Base-by-base conservation (phyloP, 2,797 vertebrate species). In the Chrosomus eos region DNA sequence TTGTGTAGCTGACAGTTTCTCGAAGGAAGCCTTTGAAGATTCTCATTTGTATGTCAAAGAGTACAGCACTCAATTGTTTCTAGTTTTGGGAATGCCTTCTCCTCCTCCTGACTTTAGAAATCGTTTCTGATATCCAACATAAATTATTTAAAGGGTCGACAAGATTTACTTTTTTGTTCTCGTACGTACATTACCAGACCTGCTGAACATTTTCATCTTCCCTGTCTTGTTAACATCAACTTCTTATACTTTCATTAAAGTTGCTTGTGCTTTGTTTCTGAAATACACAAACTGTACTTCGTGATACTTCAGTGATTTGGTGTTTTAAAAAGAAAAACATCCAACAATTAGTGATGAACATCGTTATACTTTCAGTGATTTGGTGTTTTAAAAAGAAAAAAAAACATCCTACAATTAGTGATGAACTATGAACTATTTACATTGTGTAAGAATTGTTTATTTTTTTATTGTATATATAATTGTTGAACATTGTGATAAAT, bases 31-130 rank as follows among this genome's bases (percentile, higher is more conserved):
- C 81, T 89, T 88, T 89, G 87, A 87, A 83, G 83, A 55, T 45
- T 31, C 85, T 87, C 77, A 85, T 88, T 86, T 89, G 80, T 85
- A 87, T 81, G 87, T 83, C 77, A 84, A 77, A 85, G 80, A 73
- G 76, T 60, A 58, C 80, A 48, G 76, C 45, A 43, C 64, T 79
- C n/a, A 26, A 81, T 73, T 74, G 26, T 80, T 85, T 71, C 53
- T 71, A 51, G 66, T 83, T 87, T 74, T 43, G 85, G 80, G 76
- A 83, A 76, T 87, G 71, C 85, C 83, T 76, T 64, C 83, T 81
- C 74, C 55, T 60, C 81, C 60, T 83, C 18, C 68, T 77, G 26
- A 83, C 31, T 81, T 45, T n/a, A 78, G 83, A 62, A 76, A 85
- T 82, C 33, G 43, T 81, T 78, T 87, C 60, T 84, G 83, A 66